Evolutionary conservation across 2,113 vertebrate genomes (phyloP), one percentile per base, ranked within the genome.

Genomic region (Chrysochloris asiatica): DNA sequence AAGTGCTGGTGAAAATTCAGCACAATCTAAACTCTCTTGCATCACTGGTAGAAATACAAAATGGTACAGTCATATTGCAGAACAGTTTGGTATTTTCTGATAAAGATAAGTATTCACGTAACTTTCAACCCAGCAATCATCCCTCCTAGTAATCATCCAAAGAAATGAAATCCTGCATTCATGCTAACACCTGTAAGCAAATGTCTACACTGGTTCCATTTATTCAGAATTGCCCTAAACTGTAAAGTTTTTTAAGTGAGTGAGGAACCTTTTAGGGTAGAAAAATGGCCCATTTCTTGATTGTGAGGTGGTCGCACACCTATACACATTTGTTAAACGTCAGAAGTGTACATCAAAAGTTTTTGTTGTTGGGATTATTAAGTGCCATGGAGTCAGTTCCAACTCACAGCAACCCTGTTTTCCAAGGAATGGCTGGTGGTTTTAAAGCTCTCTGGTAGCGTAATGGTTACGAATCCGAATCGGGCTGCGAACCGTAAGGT

Each of bases 111-210:
- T 6, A 43, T 26, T 52, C 16, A 86, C 11, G 19, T 73, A 38
- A 3, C 30, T 83, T 56, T 48, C 13, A 90, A n/a, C 21, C 17
- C 38, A 76, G 65, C 48, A 83, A 45, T 30, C n/a, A 14, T 13
- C 28, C 28, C 16, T 83, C n/a, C 50, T 69, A 65, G 4, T 86
- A 75, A 83, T 76, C 50, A 88, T 10, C 72, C 17, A 86, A 86
- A 89, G 77, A 92, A 93, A 95, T 72, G 17, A 95, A 90, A 93
- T 75, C 8, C 63, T 89, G 14, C 69, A 73, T 77, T 78, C 54
- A 89, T 19, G 52, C 17, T 92, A 72, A 90, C 76, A 72, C 3
- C 50, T 45, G 0, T 8, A 52, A 24, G 59, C 10, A 83, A 45
- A 88, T 41, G 47, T 81, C 72, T 83, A 61, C 4, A 80, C 19